phyloP scores from a whole-genome alignment of 2,113 vertebrate species.

The Regulus satrapa region DNA sequence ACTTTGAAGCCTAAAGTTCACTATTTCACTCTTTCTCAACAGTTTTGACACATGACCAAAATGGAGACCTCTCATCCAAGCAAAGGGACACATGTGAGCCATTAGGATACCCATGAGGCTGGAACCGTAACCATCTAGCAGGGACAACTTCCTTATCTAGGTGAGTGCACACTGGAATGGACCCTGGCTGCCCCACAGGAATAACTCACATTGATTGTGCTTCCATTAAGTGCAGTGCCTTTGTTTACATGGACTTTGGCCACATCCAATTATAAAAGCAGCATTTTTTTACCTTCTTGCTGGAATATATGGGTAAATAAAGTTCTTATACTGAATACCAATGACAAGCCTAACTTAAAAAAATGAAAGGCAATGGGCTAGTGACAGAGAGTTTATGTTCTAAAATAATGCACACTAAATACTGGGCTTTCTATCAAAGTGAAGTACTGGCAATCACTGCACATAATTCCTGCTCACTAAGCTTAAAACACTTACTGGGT shows the following conservation, averaged over 20 bases:
- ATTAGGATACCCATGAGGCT: background rate
- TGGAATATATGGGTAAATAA: background rate
- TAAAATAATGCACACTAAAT: background rate
- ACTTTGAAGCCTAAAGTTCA: background rate
- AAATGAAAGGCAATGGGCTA: background rate
- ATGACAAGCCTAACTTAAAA: background rate
- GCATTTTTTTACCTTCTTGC: background rate
- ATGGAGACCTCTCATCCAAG: background rate
- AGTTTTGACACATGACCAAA: background rate
- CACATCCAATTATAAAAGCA: background rate
- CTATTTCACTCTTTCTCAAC: background rate
- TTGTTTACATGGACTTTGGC: background rate
- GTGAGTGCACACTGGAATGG: background rate
- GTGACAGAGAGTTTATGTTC: background rate
- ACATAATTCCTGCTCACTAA: background rate
- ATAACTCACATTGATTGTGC: rapidly evolving
- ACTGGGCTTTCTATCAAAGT: background rate
- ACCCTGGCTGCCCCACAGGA: background rate
- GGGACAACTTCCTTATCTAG: background rate
- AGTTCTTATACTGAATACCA: background rate
- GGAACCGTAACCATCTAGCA: background rate
- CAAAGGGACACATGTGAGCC: background rate
- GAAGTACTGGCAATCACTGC: background rate
- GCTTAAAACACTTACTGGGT: background rate
- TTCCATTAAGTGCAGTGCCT: background rate